Conservation (phyloP, 2,888 invertebrate species). For the Pollenia labialis region DNA sequence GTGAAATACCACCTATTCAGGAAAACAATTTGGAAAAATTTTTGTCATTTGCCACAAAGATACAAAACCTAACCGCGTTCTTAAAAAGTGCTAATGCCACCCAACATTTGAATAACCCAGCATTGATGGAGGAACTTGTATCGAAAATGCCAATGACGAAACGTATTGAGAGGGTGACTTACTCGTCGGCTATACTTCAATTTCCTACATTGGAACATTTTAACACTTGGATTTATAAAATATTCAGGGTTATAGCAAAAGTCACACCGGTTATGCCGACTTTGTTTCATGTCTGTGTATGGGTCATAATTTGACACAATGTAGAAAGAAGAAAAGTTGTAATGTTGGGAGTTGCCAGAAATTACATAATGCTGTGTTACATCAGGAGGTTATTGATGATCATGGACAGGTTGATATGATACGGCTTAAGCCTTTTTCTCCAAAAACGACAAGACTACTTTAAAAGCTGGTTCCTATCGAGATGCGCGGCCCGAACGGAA, state of each 20-base stretch:
- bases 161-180: slow-evolving; percentile 7
- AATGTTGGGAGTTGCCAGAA: not conserved
- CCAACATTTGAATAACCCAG: slow-evolving; percentile 15
- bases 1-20: not conserved
- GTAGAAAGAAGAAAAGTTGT: not conserved
- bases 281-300: no score
- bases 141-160: slow-evolving; percentile 26
- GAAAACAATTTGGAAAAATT: slow-evolving; percentile 1
- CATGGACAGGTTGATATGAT: not conserved
- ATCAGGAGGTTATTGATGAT: not conserved
- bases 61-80: slow-evolving; percentile 8
- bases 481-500: slow-evolving; percentile 2
- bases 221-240: slow-evolving; percentile 5
- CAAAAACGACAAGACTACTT: not conserved
- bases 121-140: slow-evolving; percentile 17
- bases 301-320: not conserved
- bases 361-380: not conserved
- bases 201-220: slow-evolving; percentile 33
- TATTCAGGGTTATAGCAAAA: not conserved
- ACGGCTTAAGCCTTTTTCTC: not conserved
- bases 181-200: slow-evolving; percentile 9
- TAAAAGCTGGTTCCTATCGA: slow-evolving; percentile 1
- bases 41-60: slow-evolving; percentile 9
- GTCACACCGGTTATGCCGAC: not conserved
- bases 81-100: slow-evolving; percentile 14